Evolutionary conservation across 2,888 invertebrate genomes (phyloP).

Genomic region (Pachydiplax longipennis): DNA sequence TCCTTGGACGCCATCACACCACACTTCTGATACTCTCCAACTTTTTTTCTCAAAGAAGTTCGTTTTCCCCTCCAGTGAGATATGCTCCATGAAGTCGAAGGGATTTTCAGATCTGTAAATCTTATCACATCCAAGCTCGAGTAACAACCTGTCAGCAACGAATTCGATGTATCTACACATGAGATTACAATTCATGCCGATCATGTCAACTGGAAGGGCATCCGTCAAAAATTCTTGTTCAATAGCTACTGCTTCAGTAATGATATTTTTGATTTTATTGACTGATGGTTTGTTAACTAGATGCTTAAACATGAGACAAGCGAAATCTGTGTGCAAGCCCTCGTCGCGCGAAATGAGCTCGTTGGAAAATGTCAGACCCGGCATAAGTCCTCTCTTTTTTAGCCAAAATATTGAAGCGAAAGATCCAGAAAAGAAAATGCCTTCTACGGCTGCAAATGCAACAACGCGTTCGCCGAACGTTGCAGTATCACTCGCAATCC

Average conservation of each 20-base stretch:
- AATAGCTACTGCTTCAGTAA: conserved; percentile 91
- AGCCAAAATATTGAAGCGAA: conserved; percentile 99
- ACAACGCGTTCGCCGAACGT: conserved; percentile 94
- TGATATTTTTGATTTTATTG: conserved; percentile 80
- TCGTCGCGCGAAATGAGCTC: conserved; percentile 98
- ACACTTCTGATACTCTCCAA: conserved; percentile 96
- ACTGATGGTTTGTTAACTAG: conserved; percentile 86
- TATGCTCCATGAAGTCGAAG: conserved; percentile 99
- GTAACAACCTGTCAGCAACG: conserved; percentile 92
- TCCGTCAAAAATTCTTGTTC: conserved; percentile 98
- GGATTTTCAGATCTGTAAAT: conserved; percentile 92
- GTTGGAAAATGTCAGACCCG: conserved; percentile 97
- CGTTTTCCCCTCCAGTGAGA: conserved; percentile 98
- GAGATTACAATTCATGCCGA: conserved; percentile 96
- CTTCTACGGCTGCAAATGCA: conserved; percentile 99
- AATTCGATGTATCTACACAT: conserved; percentile 99
- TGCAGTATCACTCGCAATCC: conserved; percentile 89
- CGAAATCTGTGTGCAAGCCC: conserved; percentile 98
- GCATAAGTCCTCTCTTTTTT: conserved; percentile 98
- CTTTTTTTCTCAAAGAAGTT: conserved; percentile 99
- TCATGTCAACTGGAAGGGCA: conserved; percentile 90
- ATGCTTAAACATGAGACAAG: conserved; percentile 96
- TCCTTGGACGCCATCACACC: conserved; percentile 82
- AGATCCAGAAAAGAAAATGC: conserved; percentile 99
- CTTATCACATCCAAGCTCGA: conserved; percentile 89